A percentile compares a stretch with the other conserved stretches of the same genome.
Conservation (phyloP, 2,888 invertebrate genomes). For the Drosophila macrothrix region DNA sequence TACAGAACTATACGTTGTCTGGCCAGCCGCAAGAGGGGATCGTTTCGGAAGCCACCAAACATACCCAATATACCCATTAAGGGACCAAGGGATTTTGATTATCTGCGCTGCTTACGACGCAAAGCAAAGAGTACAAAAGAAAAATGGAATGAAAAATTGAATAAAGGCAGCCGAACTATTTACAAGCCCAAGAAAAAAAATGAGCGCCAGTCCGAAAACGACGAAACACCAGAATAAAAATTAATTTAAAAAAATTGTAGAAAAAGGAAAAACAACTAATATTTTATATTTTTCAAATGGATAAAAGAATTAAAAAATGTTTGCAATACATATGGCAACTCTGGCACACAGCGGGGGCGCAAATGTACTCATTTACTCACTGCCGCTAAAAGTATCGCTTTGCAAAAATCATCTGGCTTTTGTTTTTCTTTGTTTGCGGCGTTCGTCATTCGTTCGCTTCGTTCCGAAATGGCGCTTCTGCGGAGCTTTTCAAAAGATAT, state of each 20-base stretch:
- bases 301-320: background rate
- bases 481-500: constrained; percentile 36
- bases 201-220: background rate
- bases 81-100: constrained; percentile 55
- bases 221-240: background rate
- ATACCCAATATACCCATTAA: constrained; percentile 45
- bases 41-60: constrained; percentile 15
- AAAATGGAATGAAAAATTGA: constrained; percentile 5
- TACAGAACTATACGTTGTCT: constrained; percentile 13
- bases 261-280: background rate
- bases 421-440: constrained; percentile 35
- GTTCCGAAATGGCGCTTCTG: constrained; percentile 56
- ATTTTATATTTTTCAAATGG: background rate
- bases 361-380: constrained; percentile 21
- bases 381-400: constrained; percentile 27
- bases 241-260: background rate
- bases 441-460: constrained; percentile 12
- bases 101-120: constrained; percentile 38
- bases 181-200: constrained; percentile 27
- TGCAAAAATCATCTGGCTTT: constrained; percentile 42
- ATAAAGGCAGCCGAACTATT: background rate
- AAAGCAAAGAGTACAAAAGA: constrained; percentile 10
- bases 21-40: constrained; percentile 23
- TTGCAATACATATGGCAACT: constrained; percentile 1
- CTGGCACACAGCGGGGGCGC: background rate